A percentile compares a stretch with the other conserved stretches of the same genome.
These are phyloP conservation scores for Volucella bombylans DNA, from an alignment of 2,888 invertebrate species.

Conservation along the genomic window DNA sequence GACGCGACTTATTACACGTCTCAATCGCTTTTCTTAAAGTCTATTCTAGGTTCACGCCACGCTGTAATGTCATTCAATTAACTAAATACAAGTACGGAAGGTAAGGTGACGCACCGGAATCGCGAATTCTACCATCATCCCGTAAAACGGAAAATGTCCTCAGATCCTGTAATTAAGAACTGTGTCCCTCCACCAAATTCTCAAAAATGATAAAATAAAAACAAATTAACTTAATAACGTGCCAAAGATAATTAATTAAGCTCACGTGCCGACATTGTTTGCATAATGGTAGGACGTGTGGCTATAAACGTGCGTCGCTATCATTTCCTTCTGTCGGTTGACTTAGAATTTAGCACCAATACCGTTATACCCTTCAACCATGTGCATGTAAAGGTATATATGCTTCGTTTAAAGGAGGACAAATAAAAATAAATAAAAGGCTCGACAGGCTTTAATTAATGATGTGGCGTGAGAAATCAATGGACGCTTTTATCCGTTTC, in stretches of 20 bases:
- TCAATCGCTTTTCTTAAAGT: too few relatives aligned
- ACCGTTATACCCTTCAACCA: neutral
- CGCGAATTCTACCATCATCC: too few relatives aligned
- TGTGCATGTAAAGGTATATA: neutral
- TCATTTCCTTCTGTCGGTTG: neutral
- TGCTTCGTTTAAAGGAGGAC: neutral
- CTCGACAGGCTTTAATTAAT: slow-evolving; percentile 17
- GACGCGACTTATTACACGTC: too few relatives aligned
- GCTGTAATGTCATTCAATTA: too few relatives aligned
- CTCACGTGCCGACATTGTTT: neutral
- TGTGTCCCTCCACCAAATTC: too few relatives aligned
- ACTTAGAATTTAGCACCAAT: too few relatives aligned
- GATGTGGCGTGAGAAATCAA: slow-evolving; percentile 18
- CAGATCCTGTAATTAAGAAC: too few relatives aligned
- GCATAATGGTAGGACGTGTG: too few relatives aligned
- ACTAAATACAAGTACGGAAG: too few relatives aligned
- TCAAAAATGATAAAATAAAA: neutral
- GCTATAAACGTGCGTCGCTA: neutral
- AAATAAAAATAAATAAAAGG: neutral
- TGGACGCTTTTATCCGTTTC: neutral
- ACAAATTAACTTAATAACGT: slow-evolving; percentile 31
- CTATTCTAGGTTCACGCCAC: too few relatives aligned
- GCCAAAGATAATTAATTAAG: slow-evolving; percentile 47
- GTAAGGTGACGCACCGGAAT: too few relatives aligned
- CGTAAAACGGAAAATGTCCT: too few relatives aligned